Evolutionary conservation across 2,797 vertebrate species (phyloP).

Genomic region (Numenius phaeopus): DNA sequence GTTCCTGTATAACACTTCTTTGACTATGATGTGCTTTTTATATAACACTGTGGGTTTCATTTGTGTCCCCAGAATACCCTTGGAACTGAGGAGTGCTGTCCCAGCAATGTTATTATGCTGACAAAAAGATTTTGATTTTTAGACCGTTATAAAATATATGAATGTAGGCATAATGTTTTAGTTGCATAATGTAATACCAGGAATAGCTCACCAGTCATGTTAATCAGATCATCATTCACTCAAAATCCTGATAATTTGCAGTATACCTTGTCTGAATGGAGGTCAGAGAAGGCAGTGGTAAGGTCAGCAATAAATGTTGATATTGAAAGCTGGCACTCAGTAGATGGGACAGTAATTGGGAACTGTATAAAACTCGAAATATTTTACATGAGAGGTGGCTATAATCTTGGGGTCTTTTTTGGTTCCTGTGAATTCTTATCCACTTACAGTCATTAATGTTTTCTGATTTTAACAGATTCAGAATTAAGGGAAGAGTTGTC

Average conservation of each 20-base stretch:
- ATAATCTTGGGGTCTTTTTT: neutral
- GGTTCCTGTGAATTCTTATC: neutral
- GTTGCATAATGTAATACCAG: slow-evolving; percentile 35
- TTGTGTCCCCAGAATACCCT: slow-evolving; percentile 60
- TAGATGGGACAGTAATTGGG: neutral
- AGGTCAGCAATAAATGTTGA: neutral
- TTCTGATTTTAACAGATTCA: neutral
- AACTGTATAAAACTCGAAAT: neutral
- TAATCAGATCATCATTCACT: slow-evolving; percentile 51
- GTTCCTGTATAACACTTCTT: slow-evolving; percentile 48
- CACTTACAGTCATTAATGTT: neutral
- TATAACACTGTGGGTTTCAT: slow-evolving; percentile 65
- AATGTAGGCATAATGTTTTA: slow-evolving; percentile 43
- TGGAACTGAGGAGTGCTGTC: slow-evolving; percentile 60
- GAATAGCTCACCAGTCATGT: slow-evolving; percentile 49
- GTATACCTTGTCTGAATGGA: slow-evolving; percentile 2
- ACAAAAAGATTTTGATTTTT: slow-evolving; percentile 54
- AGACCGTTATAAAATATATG: slow-evolving; percentile 40
- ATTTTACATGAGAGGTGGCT: neutral
- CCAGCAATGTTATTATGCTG: slow-evolving; percentile 29
- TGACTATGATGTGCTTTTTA: slow-evolving; percentile 55
- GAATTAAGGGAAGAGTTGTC: neutral
- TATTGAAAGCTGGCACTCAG: neutral
- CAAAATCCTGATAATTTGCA: slow-evolving; percentile 20
- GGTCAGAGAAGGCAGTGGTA: neutral